Conservation (phyloP, 2,888 invertebrate species). For the Orthosia gothica region DNA sequence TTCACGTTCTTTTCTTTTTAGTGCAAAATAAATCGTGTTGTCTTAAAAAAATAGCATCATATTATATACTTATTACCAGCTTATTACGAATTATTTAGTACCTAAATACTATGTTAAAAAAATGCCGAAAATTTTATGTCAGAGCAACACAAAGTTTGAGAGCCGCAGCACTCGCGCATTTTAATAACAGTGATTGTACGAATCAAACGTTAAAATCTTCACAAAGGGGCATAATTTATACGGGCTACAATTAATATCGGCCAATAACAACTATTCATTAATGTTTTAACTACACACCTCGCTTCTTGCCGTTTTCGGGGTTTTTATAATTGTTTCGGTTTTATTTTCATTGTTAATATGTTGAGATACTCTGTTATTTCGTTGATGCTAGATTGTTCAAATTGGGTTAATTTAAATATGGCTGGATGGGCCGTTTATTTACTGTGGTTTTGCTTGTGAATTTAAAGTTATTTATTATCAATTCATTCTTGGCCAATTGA, state of each 20-base stretch:
- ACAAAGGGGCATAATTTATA: constrained; percentile 77
- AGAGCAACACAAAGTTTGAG: constrained; percentile 50
- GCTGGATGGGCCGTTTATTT: constrained; percentile 11
- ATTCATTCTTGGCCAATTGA: neutral
- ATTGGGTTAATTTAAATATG: constrained; percentile 51
- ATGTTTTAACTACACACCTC: constrained; percentile 77
- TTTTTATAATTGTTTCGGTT: constrained; percentile 58
- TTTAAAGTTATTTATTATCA: constrained; percentile 23
- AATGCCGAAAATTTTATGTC: neutral
- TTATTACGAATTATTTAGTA: too few relatives aligned
- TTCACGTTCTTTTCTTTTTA: too few relatives aligned
- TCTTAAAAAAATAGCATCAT: too few relatives aligned
- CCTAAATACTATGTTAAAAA: too few relatives aligned
- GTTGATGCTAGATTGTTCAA: constrained; percentile 53
- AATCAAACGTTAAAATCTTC: constrained; percentile 82
- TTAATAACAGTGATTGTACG: constrained; percentile 84
- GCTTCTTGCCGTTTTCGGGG: constrained; percentile 54
- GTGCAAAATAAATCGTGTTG: too few relatives aligned
- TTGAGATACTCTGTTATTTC: constrained; percentile 59
- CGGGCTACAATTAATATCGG: constrained; percentile 84
- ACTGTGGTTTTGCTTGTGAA: constrained; percentile 14
- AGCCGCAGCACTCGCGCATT: constrained; percentile 53
- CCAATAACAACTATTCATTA: constrained; percentile 85
- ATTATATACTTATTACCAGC: too few relatives aligned
- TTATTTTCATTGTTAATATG: constrained; percentile 61